A percentile compares a stretch with the other conserved stretches of the same genome.
These are phyloP conservation scores for Pelusios castaneus DNA, from an alignment of 2,113 vertebrate genomes.

Conservation along the genomic window DNA sequence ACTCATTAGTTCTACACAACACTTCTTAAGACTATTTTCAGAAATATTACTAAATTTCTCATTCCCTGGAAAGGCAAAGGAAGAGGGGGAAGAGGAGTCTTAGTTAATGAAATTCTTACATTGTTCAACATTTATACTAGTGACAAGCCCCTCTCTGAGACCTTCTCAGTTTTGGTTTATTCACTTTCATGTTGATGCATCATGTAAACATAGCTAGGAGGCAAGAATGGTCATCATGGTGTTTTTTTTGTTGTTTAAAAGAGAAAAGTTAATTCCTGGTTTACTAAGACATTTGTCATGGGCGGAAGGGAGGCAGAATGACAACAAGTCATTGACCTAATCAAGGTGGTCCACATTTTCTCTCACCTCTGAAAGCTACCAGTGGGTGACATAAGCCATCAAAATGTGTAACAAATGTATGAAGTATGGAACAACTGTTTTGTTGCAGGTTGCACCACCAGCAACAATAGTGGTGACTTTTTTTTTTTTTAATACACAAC, in stretches of 20 bases:
- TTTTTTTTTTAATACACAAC: not conserved
- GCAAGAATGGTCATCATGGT: not conserved
- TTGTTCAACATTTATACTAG: constrained; percentile 29
- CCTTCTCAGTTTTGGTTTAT: not conserved
- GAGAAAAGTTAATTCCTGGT: not conserved
- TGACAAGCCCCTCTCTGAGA: not conserved
- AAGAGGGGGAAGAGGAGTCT: not conserved
- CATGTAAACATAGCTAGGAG: not conserved
- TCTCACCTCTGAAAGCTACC: not conserved
- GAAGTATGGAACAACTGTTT: not conserved
- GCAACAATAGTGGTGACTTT: not conserved
- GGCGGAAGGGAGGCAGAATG: not conserved
- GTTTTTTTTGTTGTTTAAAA: not conserved
- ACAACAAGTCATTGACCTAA: not conserved
- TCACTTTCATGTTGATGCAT: not conserved
- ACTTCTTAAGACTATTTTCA: constrained; percentile 12
- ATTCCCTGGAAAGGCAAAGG: constrained; percentile 26
- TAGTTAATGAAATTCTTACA: not conserved
- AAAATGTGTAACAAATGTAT: not conserved
- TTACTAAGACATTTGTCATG: not conserved
- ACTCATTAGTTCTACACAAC: not conserved
- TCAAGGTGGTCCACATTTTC: not conserved
- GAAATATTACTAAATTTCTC: constrained; percentile 12
- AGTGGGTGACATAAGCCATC: not conserved
- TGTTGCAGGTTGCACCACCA: not conserved